These are phyloP conservation scores for Ernsta delagoae DNA, from an alignment of 2,888 invertebrate species.

Conservation along the genomic window DNA sequence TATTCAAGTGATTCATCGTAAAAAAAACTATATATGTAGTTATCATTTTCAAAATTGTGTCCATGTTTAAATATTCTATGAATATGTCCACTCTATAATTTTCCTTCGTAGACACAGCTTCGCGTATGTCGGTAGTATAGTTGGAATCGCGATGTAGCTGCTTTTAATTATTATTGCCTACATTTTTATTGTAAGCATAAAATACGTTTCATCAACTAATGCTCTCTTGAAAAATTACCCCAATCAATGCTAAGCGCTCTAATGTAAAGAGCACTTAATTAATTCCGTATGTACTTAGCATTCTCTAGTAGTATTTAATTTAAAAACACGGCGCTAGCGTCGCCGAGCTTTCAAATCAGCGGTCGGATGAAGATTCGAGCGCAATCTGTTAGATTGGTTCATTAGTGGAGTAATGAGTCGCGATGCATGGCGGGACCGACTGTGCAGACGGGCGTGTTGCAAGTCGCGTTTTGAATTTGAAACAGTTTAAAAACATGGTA, in stretches of 20 bases:
- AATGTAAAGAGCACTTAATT: slow-evolving; percentile 37
- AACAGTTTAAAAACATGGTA: neutral
- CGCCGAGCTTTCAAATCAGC: slow-evolving; percentile 77
- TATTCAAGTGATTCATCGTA: too few species aligned
- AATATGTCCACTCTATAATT: neutral
- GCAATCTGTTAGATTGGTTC: slow-evolving; percentile 85
- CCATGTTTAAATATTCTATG: neutral
- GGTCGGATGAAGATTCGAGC: slow-evolving; percentile 78
- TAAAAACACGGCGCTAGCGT: slow-evolving; percentile 60
- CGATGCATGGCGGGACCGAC: slow-evolving; percentile 70
- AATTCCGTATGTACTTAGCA: slow-evolving; percentile 37
- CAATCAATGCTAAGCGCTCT: slow-evolving; percentile 37
- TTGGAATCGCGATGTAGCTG: neutral
- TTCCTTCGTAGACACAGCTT: neutral
- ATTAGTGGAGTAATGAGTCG: slow-evolving; percentile 83
- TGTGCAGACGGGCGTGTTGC: slow-evolving; percentile 55
- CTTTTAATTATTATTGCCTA: slow-evolving; percentile 2
- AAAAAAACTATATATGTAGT: neutral
- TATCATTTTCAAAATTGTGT: neutral
- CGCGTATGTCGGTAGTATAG: too few species aligned
- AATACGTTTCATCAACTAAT: slow-evolving; percentile 27
- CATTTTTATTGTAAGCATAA: slow-evolving; percentile 14
- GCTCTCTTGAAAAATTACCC: slow-evolving; percentile 32
- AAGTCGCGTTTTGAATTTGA: neutral
- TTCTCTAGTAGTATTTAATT: slow-evolving; percentile 60